Evolutionary conservation across 2,888 invertebrate species (phyloP), one percentile per base, ranked within the genome.

Genomic region (Smittia sp.): DNA sequence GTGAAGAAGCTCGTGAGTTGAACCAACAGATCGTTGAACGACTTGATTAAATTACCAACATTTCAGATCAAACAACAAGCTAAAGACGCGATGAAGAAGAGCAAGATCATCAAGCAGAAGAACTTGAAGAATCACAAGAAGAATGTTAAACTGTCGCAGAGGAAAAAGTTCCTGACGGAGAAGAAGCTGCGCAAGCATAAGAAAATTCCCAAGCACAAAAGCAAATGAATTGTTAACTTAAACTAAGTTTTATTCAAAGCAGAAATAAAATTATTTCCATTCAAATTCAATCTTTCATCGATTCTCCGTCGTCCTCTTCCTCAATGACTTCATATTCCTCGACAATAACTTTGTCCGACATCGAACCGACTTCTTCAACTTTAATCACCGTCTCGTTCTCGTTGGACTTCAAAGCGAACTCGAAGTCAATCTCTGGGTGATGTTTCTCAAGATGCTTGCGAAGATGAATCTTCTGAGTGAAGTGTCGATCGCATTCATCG

Each of bases 51-150:
- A 22, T 52, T 46, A 54, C 24, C 1, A 18, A 32, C 32, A n/a
- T 41, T 69, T 15, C 20, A 69, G 69, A 52, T 69, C 15, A 52
- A 69, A 1, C 20, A 69, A 32, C 69, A 72, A 62, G 27, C 72
- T 13, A 72, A 62, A n/a, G 18, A 18, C 4, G 58, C 72, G 9
- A 39, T 72, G 39, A 72, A 72, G 52, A 72, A 72, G 22, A 72
- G 72, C 15, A 38, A 72, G 11, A 39, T 62, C 38, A 72, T 72
- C 7, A 41, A 72, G 39, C 58, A 15, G 62, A 32, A 62, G n/a
- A 62, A 72, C 22, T 4, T 20, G 15, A 25, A 54, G 20, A 72
- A 72, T 38, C 38, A 62, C 32, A 72, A 72, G 18, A 58, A 39
- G 22, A 72, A 72, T 39, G 58, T 62, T 1, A 72, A 72, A 25